phyloP scores from a whole-genome alignment of 1,140 invertebrate species.

The Drosophila murphyi region DNA sequence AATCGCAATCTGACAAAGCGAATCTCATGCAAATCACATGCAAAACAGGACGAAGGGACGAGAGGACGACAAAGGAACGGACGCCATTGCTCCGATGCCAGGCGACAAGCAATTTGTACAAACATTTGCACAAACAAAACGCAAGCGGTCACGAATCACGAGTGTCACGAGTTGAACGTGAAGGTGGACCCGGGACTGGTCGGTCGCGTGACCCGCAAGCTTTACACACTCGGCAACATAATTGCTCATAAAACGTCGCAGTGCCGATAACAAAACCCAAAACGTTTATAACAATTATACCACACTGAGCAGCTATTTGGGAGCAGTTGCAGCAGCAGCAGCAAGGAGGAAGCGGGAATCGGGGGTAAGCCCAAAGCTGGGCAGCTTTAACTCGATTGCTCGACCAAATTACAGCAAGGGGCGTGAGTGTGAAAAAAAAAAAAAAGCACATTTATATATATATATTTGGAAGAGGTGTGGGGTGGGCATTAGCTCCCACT shows the following conservation, averaged over 20 bases:
- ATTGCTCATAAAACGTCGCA: slow-evolving; percentile 66
- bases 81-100: slow-evolving; percentile 16
- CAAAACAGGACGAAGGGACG: slow-evolving; percentile 53
- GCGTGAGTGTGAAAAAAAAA: slow-evolving; percentile 18
- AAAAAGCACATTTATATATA: not conserved
- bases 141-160: slow-evolving; percentile 28
- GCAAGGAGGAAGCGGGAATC: no score
- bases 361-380: no score
- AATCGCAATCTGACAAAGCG: slow-evolving; percentile 65
- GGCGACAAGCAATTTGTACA: slow-evolving; percentile 75
- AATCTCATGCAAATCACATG: slow-evolving; percentile 69
- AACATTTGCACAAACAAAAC: slow-evolving; percentile 70
- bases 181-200: not conserved
- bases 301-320: slow-evolving; percentile 18
- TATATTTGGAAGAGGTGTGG: not conserved
- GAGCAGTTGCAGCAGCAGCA: not conserved
- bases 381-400: not conserved
- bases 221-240: slow-evolving; percentile 70
- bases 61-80: slow-evolving; percentile 31
- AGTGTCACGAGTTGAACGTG: slow-evolving; percentile 1
- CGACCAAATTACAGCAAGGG: slow-evolving; percentile 6
- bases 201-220: slow-evolving; percentile 66
- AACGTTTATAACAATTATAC: slow-evolving; percentile 53
- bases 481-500: not conserved
- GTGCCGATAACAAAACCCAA: slow-evolving; percentile 29